A percentile compares a stretch with the other conserved stretches of the same genome.
These are phyloP conservation scores for Masticophis lateralis DNA, from an alignment of 2,797 vertebrate species.

Conservation along the genomic window DNA sequence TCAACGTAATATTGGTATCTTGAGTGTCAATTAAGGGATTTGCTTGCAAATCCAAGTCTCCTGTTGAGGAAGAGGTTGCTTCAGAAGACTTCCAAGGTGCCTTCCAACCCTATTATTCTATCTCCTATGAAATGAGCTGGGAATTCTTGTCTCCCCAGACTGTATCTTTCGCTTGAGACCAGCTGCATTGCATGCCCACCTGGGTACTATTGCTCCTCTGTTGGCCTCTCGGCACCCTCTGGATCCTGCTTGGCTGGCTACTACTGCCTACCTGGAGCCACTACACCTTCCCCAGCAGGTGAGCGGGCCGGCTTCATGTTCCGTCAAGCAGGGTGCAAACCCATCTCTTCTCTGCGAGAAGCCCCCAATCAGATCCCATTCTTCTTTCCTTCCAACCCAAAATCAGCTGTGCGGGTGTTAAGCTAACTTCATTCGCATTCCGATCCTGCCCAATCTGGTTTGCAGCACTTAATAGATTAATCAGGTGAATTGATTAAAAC, in stretches of 20 bases:
- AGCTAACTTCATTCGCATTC: neutral
- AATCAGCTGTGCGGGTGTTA: too few species aligned
- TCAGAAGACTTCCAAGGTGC: neutral
- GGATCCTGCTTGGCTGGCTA: conserved; percentile 83
- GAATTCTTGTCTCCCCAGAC: conserved; percentile 59
- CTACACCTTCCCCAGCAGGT: conserved; percentile 73
- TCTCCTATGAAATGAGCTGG: neutral
- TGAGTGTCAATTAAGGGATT: neutral
- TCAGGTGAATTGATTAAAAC: neutral
- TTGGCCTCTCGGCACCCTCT: conserved; percentile 79
- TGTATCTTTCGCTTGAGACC: conserved; percentile 69
- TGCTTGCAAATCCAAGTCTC: neutral
- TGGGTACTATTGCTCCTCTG: conserved; percentile 79
- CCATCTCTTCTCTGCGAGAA: too few species aligned
- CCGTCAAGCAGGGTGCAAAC: neutral
- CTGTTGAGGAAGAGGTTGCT: neutral
- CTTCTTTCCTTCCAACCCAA: neutral
- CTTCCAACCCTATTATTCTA: neutral
- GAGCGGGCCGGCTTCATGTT: neutral
- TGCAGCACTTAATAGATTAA: neutral
- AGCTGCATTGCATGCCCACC: conserved; percentile 80
- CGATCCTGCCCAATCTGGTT: neutral
- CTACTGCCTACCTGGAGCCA: conserved; percentile 81
- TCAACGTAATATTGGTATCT: neutral
- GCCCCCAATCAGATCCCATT: too few species aligned